These are phyloP conservation scores for Drosophila bocki DNA, from an alignment of 1,140 invertebrate genomes.

Conservation along the genomic window DNA sequence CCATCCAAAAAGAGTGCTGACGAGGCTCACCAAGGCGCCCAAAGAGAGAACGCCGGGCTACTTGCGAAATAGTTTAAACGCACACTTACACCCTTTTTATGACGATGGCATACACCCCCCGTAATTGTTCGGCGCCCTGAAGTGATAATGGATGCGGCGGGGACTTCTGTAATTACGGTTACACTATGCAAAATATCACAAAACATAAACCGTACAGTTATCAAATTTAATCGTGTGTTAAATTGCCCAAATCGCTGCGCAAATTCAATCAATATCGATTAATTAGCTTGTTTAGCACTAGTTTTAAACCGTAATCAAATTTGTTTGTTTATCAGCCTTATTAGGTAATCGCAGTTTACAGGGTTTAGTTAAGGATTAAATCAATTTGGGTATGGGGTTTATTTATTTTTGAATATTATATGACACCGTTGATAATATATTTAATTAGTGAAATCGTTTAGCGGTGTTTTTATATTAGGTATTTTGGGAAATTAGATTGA, in stretches of 20 bases:
- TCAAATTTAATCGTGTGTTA: constrained; percentile 23
- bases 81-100: constrained; percentile 37
- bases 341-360: constrained; percentile 14
- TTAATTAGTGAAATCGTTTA: not conserved
- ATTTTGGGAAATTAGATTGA: not conserved
- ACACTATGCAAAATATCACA: constrained; percentile 20
- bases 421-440: not conserved
- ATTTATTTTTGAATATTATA: not conserved
- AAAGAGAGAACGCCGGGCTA: constrained; percentile 14
- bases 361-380: constrained; percentile 1
- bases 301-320: constrained; percentile 11
- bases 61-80: constrained; percentile 60
- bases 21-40: constrained; percentile 30
- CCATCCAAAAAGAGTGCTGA: constrained; percentile 39
- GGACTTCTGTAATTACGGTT: constrained; percentile 13
- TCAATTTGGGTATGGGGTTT: not conserved
- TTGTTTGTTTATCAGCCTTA: constrained; percentile 15
- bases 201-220: not conserved
- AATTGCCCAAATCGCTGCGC: constrained; percentile 13
- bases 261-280: constrained; percentile 3
- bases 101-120: constrained; percentile 1
- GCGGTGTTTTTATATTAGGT: no score
- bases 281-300: constrained; percentile 14
- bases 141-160: constrained; percentile 50
- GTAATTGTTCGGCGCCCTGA: constrained; percentile 47